Conservation (phyloP, 2,888 invertebrate species). For the Holacanthella duospinosa region DNA sequence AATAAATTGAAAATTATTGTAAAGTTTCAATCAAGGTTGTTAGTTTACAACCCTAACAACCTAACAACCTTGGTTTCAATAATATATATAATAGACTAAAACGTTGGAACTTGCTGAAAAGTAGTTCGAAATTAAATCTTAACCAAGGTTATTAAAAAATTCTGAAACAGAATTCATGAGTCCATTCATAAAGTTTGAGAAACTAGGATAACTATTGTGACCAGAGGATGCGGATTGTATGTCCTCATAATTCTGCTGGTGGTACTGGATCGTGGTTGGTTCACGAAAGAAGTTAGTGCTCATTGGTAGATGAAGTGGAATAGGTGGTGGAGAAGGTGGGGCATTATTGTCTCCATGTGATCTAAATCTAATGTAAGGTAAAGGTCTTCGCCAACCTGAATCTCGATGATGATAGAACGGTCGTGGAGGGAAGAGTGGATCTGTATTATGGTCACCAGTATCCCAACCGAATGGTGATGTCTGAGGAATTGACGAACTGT, state of each 20-base stretch:
- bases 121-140: background rate
- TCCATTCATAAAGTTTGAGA: conserved; percentile 26
- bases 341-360: background rate
- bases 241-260: background rate
- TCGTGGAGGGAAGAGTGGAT: background rate
- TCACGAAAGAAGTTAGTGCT: background rate
- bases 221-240: background rate
- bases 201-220: background rate
- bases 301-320: background rate
- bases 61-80: too few species aligned
- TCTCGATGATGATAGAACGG: too few species aligned
- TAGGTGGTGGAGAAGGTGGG: background rate
- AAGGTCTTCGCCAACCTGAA: background rate
- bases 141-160: conserved; percentile 25
- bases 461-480: too few species aligned
- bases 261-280: background rate
- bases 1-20: too few species aligned
- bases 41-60: too few species aligned
- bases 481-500: background rate
- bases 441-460: background rate
- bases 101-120: background rate
- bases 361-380: background rate
- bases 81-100: too few species aligned
- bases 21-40: too few species aligned
- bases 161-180: conserved; percentile 36